Base-by-base conservation (phyloP, 2,888 invertebrate genomes). In the Tethea ocularis region DNA sequence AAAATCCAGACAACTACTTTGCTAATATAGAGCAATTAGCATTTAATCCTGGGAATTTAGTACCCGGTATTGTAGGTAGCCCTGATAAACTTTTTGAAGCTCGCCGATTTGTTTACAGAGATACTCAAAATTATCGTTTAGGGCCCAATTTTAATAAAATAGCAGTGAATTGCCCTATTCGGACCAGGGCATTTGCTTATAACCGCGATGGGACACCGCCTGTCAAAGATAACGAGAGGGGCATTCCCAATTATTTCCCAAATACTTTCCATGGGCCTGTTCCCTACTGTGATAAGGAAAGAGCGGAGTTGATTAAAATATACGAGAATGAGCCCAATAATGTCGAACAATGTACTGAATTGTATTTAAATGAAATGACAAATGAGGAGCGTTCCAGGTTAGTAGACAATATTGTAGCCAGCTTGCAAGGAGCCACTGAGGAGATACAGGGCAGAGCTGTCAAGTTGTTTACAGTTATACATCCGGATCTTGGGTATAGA, bases 161-260 rank as follows among this genome's bases (percentile, higher is more conserved):
- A 24, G 24, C 22, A 8, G 26, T 52, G 15, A 52, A 52, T 24
- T 6, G 3, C 11, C 52, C 52, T 1, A 4, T 52, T 5, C 26
- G 7, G 26, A 26, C 5, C 26, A 3, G 15, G 13, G 52, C 52
- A 10, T 23, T 23, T 8, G 26, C 52, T 24, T 52, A 52, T n/a
- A 52, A 52, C 24, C 24, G 52, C n/a, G 52, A 52, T 15, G 52
- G 52, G 15, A 24, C 8, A 15, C 52, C 17, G 13, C 52, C 52
- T 5, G 7, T 52, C 2, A 52, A 15, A 23, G 3, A 13, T 4
- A 52, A 52, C 24, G 23, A 36, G 86, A 95, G 94, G 15, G 96
- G 96, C 20, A 96, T 96, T 0, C 98, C 98, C 2, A 98, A 98
- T 84, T 98, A 98, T 83, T 97, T 94, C 88, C 98, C 98, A 0